Evolutionary conservation across 2,113 vertebrate species (phyloP).

Genomic region (Oriolus oriolus): DNA sequence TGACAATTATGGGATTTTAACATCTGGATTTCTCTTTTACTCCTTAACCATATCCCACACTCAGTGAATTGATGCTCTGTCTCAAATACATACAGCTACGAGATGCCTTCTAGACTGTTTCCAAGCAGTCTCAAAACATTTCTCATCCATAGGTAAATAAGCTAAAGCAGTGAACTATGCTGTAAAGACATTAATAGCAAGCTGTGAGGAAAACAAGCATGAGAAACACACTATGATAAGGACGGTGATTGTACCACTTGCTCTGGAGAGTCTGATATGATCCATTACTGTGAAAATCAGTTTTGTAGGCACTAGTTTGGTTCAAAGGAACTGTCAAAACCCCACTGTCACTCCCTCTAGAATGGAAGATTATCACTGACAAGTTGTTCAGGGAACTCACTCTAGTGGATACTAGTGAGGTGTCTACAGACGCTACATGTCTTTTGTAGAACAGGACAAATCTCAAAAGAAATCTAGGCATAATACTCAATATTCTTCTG

Average conservation of each 20-base stretch:
- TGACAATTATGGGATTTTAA: not conserved
- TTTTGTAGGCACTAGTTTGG: not conserved
- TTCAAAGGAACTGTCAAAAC: not conserved
- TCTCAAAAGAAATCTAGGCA: not conserved
- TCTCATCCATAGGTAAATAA: not conserved
- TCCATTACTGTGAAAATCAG: not conserved
- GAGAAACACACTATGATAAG: not conserved
- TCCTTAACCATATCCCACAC: not conserved
- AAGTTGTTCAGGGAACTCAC: not conserved
- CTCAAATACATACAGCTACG: not conserved
- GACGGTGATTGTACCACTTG: not conserved
- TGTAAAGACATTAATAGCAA: not conserved
- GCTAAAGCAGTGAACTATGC: not conserved
- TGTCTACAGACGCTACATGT: not conserved
- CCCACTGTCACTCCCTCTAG: not conserved
- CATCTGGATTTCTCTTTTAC: not conserved
- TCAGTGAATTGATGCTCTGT: not conserved
- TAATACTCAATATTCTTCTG: not conserved
- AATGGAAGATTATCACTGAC: not conserved
- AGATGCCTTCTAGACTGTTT: not conserved
- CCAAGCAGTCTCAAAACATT: not conserved
- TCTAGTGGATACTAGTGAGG: not conserved
- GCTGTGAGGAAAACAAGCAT: not conserved
- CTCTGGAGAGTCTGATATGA: not conserved
- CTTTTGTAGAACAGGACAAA: not conserved